Conservation (phyloP, 2,888 invertebrate species). For the Tenthredo notha region DNA sequence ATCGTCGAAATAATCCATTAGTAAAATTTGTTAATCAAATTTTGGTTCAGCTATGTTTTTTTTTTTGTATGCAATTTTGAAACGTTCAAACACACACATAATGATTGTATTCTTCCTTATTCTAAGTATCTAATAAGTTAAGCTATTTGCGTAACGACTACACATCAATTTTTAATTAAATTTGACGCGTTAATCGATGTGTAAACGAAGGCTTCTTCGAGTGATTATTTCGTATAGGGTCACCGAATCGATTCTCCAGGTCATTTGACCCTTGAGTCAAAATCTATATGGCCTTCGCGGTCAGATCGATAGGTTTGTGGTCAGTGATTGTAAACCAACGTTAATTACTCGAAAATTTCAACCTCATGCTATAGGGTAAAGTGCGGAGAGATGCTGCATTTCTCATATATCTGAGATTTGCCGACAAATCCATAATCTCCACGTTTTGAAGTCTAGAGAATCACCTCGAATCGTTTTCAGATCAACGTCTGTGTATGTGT, state of each 20-base stretch:
- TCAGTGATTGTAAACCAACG: slow-evolving; percentile 6
- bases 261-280: background rate
- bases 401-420: too few species aligned
- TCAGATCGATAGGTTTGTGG: background rate
- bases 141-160: background rate
- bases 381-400: too few species aligned
- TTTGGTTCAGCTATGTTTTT: background rate
- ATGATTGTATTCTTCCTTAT: background rate
- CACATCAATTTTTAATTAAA: background rate
- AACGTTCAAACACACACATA: background rate
- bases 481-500: too few species aligned
- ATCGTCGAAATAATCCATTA: background rate
- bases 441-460: too few species aligned
- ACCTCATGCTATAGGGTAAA: background rate
- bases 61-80: background rate
- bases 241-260: slow-evolving; percentile 22
- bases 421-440: too few species aligned
- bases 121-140: background rate
- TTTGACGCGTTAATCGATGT: slow-evolving; percentile 44
- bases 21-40: background rate
- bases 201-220: background rate
- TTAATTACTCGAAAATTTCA: slow-evolving; percentile 27
- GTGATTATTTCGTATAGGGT: slow-evolving; percentile 18
- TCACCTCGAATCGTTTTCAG: too few species aligned
- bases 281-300: slow-evolving; percentile 6